Base-by-base conservation (phyloP, 2,113 vertebrate genomes). In the Silurus meridionalis region DNA sequence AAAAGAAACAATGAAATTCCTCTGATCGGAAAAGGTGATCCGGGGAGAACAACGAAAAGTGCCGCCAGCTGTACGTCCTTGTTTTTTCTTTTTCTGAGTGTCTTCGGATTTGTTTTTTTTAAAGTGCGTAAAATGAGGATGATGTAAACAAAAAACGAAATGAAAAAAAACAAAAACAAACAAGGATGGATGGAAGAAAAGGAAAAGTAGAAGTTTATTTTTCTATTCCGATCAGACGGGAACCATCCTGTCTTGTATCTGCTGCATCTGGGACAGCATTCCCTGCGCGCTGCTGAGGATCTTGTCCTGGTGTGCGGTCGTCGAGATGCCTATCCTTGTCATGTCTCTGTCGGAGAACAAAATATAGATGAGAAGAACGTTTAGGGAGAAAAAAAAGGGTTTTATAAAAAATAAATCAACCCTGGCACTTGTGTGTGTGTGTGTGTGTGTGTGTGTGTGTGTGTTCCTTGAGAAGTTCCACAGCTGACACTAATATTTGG, bases 201-300 rank as follows among this genome's bases (percentile, higher is more conserved):
- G 61, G 58, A 58, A 80, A 69, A 85, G 91, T 93, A 91, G 94
- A 95, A 94, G 93, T 93, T 93, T 37, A 37, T 37, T 37, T 37
- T 37, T 37, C 37, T 37, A 37, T 37, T 93, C 91, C 77, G 3
- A 85, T 84, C 97, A 99, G 93, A 99, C 97, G 0, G 98, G 98
- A 92, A 99, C 97, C 98, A 99, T 99, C 87, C 97, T 96, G 95
- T 97, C 97, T 28, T 99, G 97, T 93, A 98, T 96, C 94, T 98
- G 98, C 93, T 99, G 97, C 96, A 99, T 97, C 89, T 97, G 98
- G 94, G 96, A 96, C 93, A 97, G 92, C 95, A 99, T 97, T 60
- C 97, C 96, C 88, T 97, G 98, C 88, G 97, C 94, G 1, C 96
- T 97, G 91, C 94, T 97, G 94, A 98, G 90, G 89, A 99, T 95